Evolutionary conservation across 92 coral and sea anemone species (phyloP).

Genomic region (Epizoanthus rinbou): DNA sequence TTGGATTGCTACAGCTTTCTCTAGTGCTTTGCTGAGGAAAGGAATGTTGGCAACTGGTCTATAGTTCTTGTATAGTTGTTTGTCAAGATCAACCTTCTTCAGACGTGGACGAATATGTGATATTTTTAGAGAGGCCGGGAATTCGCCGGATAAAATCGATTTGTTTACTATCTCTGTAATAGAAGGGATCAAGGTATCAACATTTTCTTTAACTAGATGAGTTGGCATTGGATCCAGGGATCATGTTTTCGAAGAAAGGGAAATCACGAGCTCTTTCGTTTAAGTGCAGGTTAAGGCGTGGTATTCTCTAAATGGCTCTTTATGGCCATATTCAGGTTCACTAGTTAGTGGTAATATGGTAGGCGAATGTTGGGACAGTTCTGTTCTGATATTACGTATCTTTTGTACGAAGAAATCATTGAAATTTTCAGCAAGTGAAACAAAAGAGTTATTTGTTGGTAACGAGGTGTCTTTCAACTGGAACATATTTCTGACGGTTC

Average conservation of each 20-base stretch:
- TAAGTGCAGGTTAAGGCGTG: background rate
- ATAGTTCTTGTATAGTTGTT: slow-evolving; percentile 39
- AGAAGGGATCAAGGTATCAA: too few species aligned
- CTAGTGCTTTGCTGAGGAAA: slow-evolving; percentile 47
- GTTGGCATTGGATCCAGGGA: too few species aligned
- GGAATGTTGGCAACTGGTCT: slow-evolving; percentile 54
- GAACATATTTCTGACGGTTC: slow-evolving; percentile 37
- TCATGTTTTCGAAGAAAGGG: background rate
- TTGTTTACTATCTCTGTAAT: too few species aligned
- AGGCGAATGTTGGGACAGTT: background rate
- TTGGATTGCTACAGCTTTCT: slow-evolving; percentile 44
- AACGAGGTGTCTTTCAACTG: slow-evolving; percentile 4
- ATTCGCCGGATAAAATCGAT: too few species aligned
- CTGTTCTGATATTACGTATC: background rate
- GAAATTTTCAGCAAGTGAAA: slow-evolving; percentile 36
- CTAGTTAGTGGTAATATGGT: background rate
- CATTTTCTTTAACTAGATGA: background rate
- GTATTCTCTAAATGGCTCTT: background rate
- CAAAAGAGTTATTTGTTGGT: slow-evolving; percentile 27
- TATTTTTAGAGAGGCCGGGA: slow-evolving; percentile 10
- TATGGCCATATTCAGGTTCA: background rate
- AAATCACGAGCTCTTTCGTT: background rate
- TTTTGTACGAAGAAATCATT: slow-evolving; percentile 25
- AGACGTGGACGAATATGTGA: slow-evolving; percentile 47
- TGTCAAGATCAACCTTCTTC: slow-evolving; percentile 57